These are phyloP conservation scores for Pseudonaja textilis DNA, from an alignment of 2,113 vertebrate species.

Conservation along the genomic window DNA sequence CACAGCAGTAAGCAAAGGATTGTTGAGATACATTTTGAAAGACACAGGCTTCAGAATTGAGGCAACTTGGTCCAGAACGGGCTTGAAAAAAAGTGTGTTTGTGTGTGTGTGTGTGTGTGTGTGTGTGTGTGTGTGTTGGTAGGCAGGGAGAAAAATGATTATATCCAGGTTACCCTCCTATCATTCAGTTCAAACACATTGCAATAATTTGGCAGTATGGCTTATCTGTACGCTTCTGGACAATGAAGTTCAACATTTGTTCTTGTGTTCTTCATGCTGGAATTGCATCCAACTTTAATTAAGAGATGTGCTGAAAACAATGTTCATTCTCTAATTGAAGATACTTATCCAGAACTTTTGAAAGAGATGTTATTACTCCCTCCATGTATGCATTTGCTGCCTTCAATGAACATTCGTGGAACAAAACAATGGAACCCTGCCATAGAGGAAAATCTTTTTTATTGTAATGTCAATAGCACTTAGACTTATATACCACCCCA, in stretches of 20 bases:
- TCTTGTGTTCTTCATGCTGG: constrained; percentile 19
- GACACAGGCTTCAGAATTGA: constrained; percentile 26
- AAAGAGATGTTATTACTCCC: neutral
- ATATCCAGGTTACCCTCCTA: constrained; percentile 34
- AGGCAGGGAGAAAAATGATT: neutral
- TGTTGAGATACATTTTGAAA: constrained; percentile 60
- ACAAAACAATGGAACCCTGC: neutral
- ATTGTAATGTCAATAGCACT: too few relatives aligned
- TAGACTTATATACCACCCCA: too few relatives aligned
- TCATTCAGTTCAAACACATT: constrained; percentile 55
- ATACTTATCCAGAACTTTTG: neutral
- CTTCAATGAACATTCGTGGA: neutral
- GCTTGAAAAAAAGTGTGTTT: neutral
- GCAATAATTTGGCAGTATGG: constrained; percentile 40
- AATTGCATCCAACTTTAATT: constrained; percentile 8
- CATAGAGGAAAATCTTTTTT: neutral
- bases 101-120: neutral
- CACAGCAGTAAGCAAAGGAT: neutral
- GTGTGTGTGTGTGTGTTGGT: neutral
- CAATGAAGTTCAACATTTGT: constrained; percentile 35
- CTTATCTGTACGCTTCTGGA: constrained; percentile 28
- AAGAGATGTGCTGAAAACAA: neutral
- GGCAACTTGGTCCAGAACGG: constrained; percentile 14
- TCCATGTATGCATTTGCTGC: neutral
- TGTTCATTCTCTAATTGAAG: neutral